Evolutionary conservation across 1,140 invertebrate genomes (phyloP), one percentile per base, ranked within the genome.

Genomic region (Hyles euphorbiae): DNA sequence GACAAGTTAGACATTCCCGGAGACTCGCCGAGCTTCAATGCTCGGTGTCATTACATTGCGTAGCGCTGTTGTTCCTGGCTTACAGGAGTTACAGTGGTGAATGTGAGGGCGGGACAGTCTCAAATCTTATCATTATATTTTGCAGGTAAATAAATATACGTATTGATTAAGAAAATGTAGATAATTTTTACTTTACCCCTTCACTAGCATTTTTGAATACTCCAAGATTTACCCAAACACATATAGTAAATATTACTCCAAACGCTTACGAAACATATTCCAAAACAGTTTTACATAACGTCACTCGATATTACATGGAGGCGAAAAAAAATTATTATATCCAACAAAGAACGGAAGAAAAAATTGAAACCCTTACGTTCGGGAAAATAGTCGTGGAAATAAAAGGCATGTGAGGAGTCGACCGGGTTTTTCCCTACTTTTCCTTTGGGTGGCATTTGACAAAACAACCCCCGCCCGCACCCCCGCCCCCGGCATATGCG

Each of bases 381-480:
- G 50, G 56, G 51, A 65, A 60, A 63, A 65, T 68, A 68, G 68
- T 65, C 59, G 53, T 50, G 54, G 46, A 68, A 63, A 68, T 58
- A 72, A 68, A 63, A 66, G 34, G 64, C 55, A 47, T 61, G 34
- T 63, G 64, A 63, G 57, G 58, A 62, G 60, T 70, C 61, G 65
- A 43, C 50, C 63, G 59, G 54, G 58, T 69, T 5, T 40, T 69
- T 67, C 61, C 63, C 60, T 61, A 65, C 62, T 60, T 64, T 67
- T 72, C 60, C 56, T 66, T 57, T 63, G 70, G 65, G 72, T 76
- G 74, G 68, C 76, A 53, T 83, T 82, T 83, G 83, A 83, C 80
- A 83, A 81, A 81, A 82, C 80, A 80, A 68, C 75, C 78, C 73
- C 67, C 68, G 56, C 64, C 53, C 43, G 67, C 61, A n/a, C 63